phyloP scores from a whole-genome alignment of 2,113 vertebrate genomes.

The Nothocercus julius region DNA sequence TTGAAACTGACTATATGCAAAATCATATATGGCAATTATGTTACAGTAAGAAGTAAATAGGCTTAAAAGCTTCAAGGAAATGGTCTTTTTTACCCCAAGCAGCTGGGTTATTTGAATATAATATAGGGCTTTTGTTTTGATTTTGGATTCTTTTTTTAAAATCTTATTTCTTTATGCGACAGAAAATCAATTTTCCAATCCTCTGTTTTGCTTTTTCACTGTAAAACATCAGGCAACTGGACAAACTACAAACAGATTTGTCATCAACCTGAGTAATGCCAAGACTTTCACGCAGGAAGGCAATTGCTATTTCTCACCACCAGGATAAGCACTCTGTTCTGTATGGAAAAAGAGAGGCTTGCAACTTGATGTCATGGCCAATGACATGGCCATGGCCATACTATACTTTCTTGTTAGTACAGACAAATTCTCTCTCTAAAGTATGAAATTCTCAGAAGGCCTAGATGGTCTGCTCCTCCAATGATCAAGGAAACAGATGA shows the following conservation, averaged over 20 bases:
- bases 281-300: background rate
- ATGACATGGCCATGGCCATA: too few relatives aligned
- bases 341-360: background rate
- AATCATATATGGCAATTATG: background rate
- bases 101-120: background rate
- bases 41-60: background rate
- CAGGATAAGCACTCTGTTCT: background rate
- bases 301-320: background rate
- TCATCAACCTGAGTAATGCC: background rate
- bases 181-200: background rate
- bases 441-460: background rate
- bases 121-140: background rate
- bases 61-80: background rate
- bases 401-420: background rate
- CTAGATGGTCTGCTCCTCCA: background rate
- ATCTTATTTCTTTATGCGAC: rapidly evolving
- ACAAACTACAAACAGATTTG: background rate
- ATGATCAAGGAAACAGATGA: background rate
- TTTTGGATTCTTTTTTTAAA: background rate
- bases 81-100: background rate
- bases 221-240: background rate
- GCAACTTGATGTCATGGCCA: background rate
- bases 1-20: background rate
- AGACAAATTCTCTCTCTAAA: background rate
- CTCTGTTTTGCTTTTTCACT: background rate